phyloP scores from a whole-genome alignment of 1,140 invertebrate genomes.

The Aethina tumida region DNA sequence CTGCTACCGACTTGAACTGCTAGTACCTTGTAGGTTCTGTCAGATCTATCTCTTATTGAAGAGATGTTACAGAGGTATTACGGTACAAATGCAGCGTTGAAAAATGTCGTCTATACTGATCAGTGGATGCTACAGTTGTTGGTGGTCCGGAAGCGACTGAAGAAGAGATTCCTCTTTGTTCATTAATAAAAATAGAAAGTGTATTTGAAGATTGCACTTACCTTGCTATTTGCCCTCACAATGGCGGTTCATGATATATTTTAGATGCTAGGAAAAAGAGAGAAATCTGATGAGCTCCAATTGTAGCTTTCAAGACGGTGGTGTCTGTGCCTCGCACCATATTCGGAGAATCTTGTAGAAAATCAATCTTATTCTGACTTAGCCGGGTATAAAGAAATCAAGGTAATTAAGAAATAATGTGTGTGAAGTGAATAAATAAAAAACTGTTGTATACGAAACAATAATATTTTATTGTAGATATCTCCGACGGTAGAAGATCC shows the following conservation, averaged over 20 bases:
- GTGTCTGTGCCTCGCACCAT: conserved; percentile 57
- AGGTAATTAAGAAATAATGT: too few species aligned
- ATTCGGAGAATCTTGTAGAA: conserved; percentile 24
- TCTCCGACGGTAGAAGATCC: conserved; percentile 84
- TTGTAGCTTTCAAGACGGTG: conserved; percentile 73
- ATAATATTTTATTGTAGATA: conserved; percentile 50
- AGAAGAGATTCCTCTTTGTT: conserved; percentile 79
- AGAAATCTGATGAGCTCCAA: conserved; percentile 71
- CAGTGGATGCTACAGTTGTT: conserved; percentile 74
- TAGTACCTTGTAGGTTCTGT: conserved; percentile 73
- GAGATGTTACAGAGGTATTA: conserved; percentile 69
- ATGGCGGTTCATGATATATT: conserved; percentile 13
- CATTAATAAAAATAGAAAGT: conserved; percentile 59
- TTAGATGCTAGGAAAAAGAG: conserved; percentile 42
- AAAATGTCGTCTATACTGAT: conserved; percentile 80
- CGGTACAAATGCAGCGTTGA: conserved; percentile 81
- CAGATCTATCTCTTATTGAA: conserved; percentile 58
- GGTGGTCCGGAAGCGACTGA: conserved; percentile 83
- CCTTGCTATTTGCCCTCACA: too few species aligned
- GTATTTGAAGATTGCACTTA: neutral
- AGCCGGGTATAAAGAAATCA: too few species aligned
- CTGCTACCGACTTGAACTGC: conserved; percentile 82
- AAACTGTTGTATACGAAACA: too few species aligned
- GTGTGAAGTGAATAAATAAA: too few species aligned
- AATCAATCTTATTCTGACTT: too few species aligned